Percentiles rank a stretch among this genome's conserved stretches.
These are phyloP conservation scores for Parazoanthus atlanticus DNA, from an alignment of 92 coral and sea anemone species.

Conservation along the genomic window DNA sequence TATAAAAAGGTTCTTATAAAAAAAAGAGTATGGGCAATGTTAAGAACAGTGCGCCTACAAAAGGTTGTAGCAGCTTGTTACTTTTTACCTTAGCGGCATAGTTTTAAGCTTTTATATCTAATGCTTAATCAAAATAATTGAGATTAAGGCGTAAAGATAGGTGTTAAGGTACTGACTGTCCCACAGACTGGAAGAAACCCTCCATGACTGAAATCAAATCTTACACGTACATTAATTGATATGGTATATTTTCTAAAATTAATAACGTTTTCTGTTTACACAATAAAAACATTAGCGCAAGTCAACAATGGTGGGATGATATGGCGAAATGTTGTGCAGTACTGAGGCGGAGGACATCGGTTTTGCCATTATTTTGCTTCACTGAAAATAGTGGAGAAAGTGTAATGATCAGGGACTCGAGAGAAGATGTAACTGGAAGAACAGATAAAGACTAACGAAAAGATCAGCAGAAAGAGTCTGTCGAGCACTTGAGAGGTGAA, in stretches of 20 bases:
- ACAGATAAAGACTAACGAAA: constrained; percentile 66
- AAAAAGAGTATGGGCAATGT: no score
- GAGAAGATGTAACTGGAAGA: constrained; percentile 76
- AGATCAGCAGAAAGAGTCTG: constrained; percentile 65
- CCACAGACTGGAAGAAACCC: neutral
- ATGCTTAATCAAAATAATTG: no score
- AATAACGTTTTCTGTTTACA: neutral
- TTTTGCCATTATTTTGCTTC: neutral
- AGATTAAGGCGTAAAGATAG: no score
- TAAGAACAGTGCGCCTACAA: no score
- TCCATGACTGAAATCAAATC: no score
- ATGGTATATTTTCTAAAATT: no score
- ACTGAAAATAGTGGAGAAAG: constrained; percentile 36
- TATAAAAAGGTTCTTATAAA: no score
- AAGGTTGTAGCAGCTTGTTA: no score
- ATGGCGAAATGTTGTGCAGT: neutral
- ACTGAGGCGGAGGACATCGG: neutral
- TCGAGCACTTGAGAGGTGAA: constrained; percentile 85
- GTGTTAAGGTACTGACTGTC: neutral
- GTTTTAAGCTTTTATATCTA: no score
- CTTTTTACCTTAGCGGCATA: no score
- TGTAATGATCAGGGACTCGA: constrained; percentile 82
- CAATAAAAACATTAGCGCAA: neutral
- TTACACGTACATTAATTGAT: neutral
- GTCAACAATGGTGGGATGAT: neutral